Evolutionary conservation across 1,140 invertebrate genomes (phyloP).

Genomic region (Heterodera schachtii): DNA sequence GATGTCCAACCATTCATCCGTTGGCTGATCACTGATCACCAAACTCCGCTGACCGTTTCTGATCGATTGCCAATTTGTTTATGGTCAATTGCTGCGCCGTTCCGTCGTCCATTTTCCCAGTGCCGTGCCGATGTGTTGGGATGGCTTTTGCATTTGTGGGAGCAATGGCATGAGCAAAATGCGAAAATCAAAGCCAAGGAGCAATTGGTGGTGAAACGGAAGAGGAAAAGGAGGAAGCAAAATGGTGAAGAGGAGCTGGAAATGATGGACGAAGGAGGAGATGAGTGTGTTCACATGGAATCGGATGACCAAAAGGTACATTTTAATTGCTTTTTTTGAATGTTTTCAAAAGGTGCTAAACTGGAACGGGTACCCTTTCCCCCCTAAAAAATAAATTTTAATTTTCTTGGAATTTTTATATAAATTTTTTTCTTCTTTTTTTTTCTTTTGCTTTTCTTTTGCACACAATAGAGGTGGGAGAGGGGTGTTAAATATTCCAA

Average conservation of each 20-base stretch:
- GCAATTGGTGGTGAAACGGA: constrained; percentile 4
- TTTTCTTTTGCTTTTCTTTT: too few relatives aligned
- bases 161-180: constrained; percentile 22
- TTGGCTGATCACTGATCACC: constrained; percentile 4
- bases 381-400: too few relatives aligned
- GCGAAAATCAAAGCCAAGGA: constrained; percentile 13
- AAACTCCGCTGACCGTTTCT: neutral
- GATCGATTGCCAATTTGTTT: constrained; percentile 6
- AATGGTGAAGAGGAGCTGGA: neutral
- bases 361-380: too few relatives aligned
- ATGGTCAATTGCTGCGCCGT: neutral
- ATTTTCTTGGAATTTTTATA: too few relatives aligned
- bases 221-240: neutral
- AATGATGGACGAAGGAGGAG: neutral
- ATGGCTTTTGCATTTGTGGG: constrained; percentile 28
- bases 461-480: too few relatives aligned
- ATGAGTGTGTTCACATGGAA: neutral
- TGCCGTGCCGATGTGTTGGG: neutral
- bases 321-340: too few relatives aligned
- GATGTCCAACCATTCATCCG: neutral
- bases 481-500: too few relatives aligned
- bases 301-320: neutral
- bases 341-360: too few relatives aligned
- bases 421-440: too few relatives aligned
- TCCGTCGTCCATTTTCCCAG: neutral